Evolutionary conservation across 1,140 invertebrate genomes (phyloP), one percentile per base, ranked within the genome.

Genomic region (Brachionus manjavacas): DNA sequence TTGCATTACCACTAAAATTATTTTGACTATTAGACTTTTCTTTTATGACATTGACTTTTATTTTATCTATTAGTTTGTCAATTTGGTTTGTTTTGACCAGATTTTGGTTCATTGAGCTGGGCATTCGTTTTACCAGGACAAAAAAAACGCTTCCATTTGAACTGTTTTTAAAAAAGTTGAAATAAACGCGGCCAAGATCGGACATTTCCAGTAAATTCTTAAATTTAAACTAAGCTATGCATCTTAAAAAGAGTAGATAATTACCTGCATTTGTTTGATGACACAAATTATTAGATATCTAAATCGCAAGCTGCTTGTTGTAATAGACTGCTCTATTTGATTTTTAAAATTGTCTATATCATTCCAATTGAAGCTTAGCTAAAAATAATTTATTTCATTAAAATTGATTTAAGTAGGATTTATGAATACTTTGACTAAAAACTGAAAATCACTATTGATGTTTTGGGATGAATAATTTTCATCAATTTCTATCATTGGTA

Each of bases 401-500:
- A 3, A 46, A 12, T 46, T 46, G 12, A 46, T 46, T 46, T 46
- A 14, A 66, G 12, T 16, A 80, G 11, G 23, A 20, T 46, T 46
- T 23, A 3, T 43, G 4, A 31, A 86, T 89, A 97, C 94, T 92
- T 98, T 98, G 93, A 98, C 95, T 1, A 99, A 91, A 96, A 96
- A 99, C 89, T 98, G 94, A 88, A 96, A 95, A 89, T 99, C 96
- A 84, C 93, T 93, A 87, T 96, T 93, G 35, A 97, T 93, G 85
- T 86, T 87, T 12, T 94, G 94, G 85, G 93, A 94, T 25, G 95
- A 94, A 88, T 95, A 97, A 16, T 94, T 95, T 90, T 99, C 96
- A 89, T 98, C 96, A 14, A 98, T 93, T 91, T 98, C 95, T 85
- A 98, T 94, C 39, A 97, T 95, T 3, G 97, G 97, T 52, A 98